Conservation (phyloP, 2,888 invertebrate species). For the Platypus cylindrus region DNA sequence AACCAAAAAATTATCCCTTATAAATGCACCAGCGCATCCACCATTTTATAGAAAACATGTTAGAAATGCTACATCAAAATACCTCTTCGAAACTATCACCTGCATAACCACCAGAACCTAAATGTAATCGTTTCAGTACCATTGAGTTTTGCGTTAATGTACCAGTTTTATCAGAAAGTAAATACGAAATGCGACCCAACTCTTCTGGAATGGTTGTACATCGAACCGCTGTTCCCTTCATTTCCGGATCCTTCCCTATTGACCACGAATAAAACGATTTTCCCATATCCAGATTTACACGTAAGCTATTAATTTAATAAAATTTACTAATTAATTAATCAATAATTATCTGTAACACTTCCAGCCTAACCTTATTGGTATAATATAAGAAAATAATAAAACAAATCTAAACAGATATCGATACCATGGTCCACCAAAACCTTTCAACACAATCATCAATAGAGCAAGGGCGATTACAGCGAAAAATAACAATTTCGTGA, state of each 20-base stretch:
- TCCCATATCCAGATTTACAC: conserved; percentile 98
- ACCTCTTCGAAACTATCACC: conserved; percentile 77
- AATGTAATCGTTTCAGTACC: conserved; percentile 91
- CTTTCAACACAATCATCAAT: conserved; percentile 93
- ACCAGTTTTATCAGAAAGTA: conserved; percentile 97
- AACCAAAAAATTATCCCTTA: background rate
- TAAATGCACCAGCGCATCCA: conserved; percentile 1
- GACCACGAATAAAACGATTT: conserved; percentile 96
- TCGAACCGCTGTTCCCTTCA: conserved; percentile 88
- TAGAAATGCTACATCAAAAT: no score
- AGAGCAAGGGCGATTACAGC: conserved; percentile 83
- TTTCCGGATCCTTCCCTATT: conserved; percentile 85
- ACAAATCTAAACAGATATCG: conserved; percentile 93
- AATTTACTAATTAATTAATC: background rate
- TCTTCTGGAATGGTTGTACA: conserved; percentile 99
- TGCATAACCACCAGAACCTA: conserved; percentile 87
- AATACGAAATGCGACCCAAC: conserved; percentile 87
- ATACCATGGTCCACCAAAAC: conserved; percentile 94
- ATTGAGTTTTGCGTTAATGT: conserved; percentile 98
- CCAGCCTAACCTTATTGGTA: conserved; percentile 73
- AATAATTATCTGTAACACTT: conserved; percentile 4
- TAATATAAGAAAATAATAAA: conserved; percentile 95
- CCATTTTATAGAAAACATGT: no score
- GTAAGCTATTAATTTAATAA: conserved; percentile 49
- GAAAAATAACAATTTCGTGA: conserved; percentile 88